phyloP scores from a whole-genome alignment of 2,888 invertebrate species.

The Hedychridium roseum region DNA sequence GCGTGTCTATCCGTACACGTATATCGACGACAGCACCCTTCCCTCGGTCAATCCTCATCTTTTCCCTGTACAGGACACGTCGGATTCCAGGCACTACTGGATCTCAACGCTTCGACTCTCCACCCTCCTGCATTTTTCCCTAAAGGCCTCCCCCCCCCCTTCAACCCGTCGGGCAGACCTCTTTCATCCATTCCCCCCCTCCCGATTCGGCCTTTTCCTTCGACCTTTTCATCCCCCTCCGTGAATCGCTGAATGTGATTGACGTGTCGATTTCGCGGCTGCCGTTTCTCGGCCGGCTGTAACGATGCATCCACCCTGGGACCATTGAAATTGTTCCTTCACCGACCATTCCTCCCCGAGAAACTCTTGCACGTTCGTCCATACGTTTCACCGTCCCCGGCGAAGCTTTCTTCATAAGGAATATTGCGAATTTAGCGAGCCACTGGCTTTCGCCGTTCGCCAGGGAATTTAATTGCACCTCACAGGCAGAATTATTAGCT shows the following conservation, averaged over 20 bases:
- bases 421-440: no score
- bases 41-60: conserved; percentile 38
- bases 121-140: conserved; percentile 1
- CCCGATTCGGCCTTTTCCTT: conserved; percentile 15
- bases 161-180: not conserved
- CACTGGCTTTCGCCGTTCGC: no score
- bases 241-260: conserved; percentile 24
- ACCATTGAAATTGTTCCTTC: no score
- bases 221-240: conserved; percentile 13
- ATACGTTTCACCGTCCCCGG: no score
- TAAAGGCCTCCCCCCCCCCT: not conserved
- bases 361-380: no score
- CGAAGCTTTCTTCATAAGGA: no score
- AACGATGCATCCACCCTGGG: no score
- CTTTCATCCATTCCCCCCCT: not conserved
- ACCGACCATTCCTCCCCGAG: no score
- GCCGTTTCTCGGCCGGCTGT: conserved; percentile 6
- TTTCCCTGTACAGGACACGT: conserved; percentile 21
- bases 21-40: conserved; percentile 4
- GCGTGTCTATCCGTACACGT: no score
- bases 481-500: no score
- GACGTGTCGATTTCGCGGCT: conserved; percentile 11
- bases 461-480: no score
- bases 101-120: conserved; percentile 19
- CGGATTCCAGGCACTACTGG: no score